Evolutionary conservation across 2,888 invertebrate genomes (phyloP).

Genomic region (Venustoraphidia nigricollis): DNA sequence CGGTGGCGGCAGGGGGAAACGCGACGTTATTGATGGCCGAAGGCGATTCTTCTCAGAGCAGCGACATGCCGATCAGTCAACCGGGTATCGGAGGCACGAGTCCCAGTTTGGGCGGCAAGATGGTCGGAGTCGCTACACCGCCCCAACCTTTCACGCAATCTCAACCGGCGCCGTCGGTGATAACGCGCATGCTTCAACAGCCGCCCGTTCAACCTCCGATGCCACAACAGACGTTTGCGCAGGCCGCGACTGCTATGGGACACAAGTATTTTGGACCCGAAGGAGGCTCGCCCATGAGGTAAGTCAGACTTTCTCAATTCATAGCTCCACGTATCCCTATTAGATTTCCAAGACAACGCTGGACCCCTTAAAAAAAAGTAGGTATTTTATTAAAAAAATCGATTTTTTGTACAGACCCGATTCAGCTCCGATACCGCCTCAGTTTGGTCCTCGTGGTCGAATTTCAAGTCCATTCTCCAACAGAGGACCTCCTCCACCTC

Average conservation of each 20-base stretch:
- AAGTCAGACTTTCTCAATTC: no score
- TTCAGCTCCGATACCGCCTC: constrained; percentile 1
- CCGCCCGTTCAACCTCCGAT: constrained; percentile 23
- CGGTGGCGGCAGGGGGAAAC: constrained; percentile 22
- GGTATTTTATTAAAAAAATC: no score
- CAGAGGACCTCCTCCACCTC: constrained; percentile 15
- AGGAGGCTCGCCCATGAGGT: no score
- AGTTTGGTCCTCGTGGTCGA: constrained; percentile 18
- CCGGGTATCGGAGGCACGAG: constrained; percentile 11
- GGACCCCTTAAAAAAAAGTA: no score
- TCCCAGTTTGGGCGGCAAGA: constrained; percentile 11
- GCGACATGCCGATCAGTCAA: constrained; percentile 17
- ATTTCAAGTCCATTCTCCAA: constrained; percentile 24
- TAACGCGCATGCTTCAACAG: constrained; percentile 43
- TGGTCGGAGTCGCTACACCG: constrained; percentile 28
- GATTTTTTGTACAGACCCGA: no score
- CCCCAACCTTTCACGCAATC: constrained; percentile 35
- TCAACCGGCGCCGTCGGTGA: constrained; percentile 37
- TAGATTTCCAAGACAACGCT: no score
- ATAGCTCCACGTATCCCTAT: no score
- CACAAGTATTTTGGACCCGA: constrained; percentile 26
- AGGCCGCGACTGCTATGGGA: constrained; percentile 27
- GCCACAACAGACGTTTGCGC: constrained; percentile 24
- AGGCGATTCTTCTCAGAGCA: constrained; percentile 17
- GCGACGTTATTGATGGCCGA: constrained; percentile 16